Evolutionary conservation across 2,797 vertebrate genomes (phyloP).

Genomic region (Choloepus didactylus): DNA sequence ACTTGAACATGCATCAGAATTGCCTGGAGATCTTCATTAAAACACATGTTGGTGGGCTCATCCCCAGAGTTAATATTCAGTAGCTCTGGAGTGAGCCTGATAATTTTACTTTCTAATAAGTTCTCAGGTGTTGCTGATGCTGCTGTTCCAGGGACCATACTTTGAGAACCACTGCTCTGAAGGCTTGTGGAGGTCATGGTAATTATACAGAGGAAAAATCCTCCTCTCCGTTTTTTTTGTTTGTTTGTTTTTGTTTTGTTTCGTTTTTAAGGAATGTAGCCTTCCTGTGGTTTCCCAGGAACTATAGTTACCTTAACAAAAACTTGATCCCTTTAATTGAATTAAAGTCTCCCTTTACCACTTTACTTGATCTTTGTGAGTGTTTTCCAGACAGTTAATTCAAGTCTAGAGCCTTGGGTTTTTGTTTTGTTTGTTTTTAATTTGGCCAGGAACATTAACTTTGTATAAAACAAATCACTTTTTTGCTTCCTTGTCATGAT

Average conservation of each 20-base stretch:
- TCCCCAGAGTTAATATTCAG: background rate
- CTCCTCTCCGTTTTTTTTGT: background rate
- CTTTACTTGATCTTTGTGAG: background rate
- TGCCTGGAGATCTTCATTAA: background rate
- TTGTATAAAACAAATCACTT: slow-evolving; percentile 3
- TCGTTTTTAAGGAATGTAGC: background rate
- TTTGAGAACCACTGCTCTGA: background rate
- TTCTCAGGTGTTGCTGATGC: background rate
- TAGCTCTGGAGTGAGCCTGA: background rate
- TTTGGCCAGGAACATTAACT: background rate
- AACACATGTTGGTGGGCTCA: background rate
- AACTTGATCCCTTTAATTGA: slow-evolving; percentile 23
- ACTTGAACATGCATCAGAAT: background rate
- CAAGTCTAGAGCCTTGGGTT: background rate
- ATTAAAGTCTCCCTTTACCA: slow-evolving; percentile 57
- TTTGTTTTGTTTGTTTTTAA: background rate
- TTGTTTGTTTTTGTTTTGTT: background rate
- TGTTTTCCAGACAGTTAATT: background rate
- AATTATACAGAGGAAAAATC: background rate
- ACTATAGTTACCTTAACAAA: background rate
- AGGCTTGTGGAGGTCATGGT: background rate
- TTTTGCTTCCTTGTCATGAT: background rate
- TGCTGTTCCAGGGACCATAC: background rate
- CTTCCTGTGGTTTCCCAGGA: slow-evolving; percentile 33
- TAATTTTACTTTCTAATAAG: background rate